Percentiles rank a stretch among this genome's conserved stretches.
Conservation (phyloP, 1,140 invertebrate species). For the Antheraea pernyi region DNA sequence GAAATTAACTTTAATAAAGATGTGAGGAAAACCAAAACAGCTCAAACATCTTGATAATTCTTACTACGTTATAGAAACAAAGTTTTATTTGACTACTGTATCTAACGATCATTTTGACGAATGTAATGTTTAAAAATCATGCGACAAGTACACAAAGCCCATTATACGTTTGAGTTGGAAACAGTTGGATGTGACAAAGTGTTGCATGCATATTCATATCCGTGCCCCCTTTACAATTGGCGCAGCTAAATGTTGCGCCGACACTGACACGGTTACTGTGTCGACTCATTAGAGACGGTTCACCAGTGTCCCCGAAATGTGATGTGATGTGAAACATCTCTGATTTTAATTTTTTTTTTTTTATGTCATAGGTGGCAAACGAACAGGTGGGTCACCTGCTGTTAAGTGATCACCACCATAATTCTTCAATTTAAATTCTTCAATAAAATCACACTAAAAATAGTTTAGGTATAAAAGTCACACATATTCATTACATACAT, state of each 20-base stretch:
- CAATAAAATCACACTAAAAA: no score
- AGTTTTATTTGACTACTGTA: background rate
- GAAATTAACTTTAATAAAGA: no score
- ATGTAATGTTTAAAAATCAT: conserved; percentile 14
- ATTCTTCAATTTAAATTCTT: no score
- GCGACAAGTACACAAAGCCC: conserved; percentile 31
- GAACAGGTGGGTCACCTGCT: no score
- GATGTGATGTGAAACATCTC: background rate
- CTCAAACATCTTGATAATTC: no score
- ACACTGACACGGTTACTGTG: conserved; percentile 58
- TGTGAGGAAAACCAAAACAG: no score
- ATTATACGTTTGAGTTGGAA: conserved; percentile 41
- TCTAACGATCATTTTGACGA: background rate
- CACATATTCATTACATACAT: no score
- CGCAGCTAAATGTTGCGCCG: conserved; percentile 47
- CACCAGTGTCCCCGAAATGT: background rate
- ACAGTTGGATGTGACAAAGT: conserved; percentile 57
- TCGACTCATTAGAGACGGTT: conserved; percentile 40
- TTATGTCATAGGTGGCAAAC: no score
- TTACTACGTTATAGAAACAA: background rate
- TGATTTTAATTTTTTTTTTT: background rate
- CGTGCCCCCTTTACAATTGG: conserved; percentile 62
- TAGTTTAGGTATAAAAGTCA: no score
- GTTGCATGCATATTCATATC: conserved; percentile 64
- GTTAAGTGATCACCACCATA: no score